These are phyloP conservation scores for Agrotis clavis DNA, from an alignment of 2,888 invertebrate species.

Conservation along the genomic window DNA sequence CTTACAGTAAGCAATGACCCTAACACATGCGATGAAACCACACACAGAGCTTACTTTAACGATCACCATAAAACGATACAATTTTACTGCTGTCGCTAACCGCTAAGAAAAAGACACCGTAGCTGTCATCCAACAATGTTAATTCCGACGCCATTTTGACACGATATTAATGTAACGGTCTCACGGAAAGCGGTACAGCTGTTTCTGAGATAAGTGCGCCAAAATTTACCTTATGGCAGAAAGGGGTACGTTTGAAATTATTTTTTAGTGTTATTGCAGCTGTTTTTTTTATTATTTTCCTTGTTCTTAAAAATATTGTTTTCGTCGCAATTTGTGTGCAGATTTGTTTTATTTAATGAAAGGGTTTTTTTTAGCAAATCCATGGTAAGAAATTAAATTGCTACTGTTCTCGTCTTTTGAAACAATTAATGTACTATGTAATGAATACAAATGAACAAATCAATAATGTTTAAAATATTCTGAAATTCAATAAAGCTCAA, in stretches of 20 bases:
- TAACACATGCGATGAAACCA: conserved; percentile 73
- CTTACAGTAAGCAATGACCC: conserved; percentile 36
- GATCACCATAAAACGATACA: conserved; percentile 83
- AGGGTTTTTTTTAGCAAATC: conserved; percentile 16
- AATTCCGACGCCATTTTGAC: conserved; percentile 44
- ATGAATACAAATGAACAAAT: background rate
- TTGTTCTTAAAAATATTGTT: conserved; percentile 20
- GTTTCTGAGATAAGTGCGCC: conserved; percentile 47
- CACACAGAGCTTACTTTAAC: conserved; percentile 81
- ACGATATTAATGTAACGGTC: conserved; percentile 45
- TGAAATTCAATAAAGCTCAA: background rate
- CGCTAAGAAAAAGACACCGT: conserved; percentile 60
- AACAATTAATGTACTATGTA: background rate
- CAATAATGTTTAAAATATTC: background rate
- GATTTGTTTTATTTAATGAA: conserved; percentile 32
- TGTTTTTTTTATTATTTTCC: conserved; percentile 44
- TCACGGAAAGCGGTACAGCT: conserved; percentile 38
- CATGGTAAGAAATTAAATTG: background rate
- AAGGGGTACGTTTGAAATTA: conserved; percentile 42
- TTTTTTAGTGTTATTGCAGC: conserved; percentile 51
- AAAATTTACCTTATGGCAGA: conserved; percentile 35
- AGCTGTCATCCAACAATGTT: conserved; percentile 57
- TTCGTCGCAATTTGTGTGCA: conserved; percentile 19
- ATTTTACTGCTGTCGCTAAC: conserved; percentile 77
- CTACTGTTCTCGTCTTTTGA: background rate